Evolutionary conservation across 1,140 invertebrate genomes (phyloP).

Genomic region (Euwallacea similis): DNA sequence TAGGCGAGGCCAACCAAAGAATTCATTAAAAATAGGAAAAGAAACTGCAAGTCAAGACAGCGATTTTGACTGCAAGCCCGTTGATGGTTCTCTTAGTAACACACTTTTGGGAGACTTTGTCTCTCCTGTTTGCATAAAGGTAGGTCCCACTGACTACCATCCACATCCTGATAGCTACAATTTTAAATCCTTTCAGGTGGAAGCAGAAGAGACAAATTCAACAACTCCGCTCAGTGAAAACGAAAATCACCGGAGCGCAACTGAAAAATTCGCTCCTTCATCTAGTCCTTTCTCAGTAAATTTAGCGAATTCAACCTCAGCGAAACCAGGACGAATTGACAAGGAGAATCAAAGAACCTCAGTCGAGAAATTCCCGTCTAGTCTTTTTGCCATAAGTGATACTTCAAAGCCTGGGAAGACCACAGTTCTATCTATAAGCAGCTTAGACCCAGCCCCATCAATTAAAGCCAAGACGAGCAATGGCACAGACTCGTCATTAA

Average conservation of each 20-base stretch:
- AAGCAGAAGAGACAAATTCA: too few relatives aligned
- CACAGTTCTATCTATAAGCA: neutral
- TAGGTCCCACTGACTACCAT: neutral
- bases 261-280: too few relatives aligned
- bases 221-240: too few relatives aligned
- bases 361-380: too few relatives aligned
- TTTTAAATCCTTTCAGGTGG: neutral
- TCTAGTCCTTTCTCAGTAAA: too few relatives aligned
- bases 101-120: conserved; percentile 51
- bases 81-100: conserved; percentile 37
- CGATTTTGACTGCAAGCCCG: conserved; percentile 22
- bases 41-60: conserved; percentile 33
- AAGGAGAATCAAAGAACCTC: neutral
- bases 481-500: neutral
- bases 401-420: neutral
- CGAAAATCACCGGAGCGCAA: too few relatives aligned
- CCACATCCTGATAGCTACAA: neutral
- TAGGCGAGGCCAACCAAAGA: conserved; percentile 35
- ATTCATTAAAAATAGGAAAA: conserved; percentile 31
- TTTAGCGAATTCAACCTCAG: neutral
- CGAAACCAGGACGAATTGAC: conserved; percentile 3
- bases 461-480: neutral
- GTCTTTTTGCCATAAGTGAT: too few relatives aligned
- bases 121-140: conserved; percentile 48
- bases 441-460: neutral